phyloP scores from a whole-genome alignment of 2,113 vertebrate genomes.

The Gobius niger region DNA sequence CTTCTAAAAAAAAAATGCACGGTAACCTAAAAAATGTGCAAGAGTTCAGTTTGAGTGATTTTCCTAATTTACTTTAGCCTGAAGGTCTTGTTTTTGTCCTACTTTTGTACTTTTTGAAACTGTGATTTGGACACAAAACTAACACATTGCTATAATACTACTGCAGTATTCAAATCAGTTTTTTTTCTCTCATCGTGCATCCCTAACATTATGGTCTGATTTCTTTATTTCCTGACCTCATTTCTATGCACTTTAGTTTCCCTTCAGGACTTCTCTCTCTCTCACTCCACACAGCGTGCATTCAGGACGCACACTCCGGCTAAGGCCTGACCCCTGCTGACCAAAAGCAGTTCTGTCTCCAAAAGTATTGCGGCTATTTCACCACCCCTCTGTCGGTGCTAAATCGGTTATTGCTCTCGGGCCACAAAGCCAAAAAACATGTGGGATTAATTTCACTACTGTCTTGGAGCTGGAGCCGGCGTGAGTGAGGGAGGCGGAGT shows the following conservation, averaged over 20 bases:
- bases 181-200: too few species aligned
- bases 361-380: conserved; percentile 49
- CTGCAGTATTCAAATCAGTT: too few species aligned
- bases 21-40: not conserved
- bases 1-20: not conserved
- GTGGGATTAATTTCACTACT: conserved; percentile 23
- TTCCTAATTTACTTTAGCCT: too few species aligned
- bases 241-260: conserved; percentile 33
- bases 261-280: conserved; percentile 11
- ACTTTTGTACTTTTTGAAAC: too few species aligned
- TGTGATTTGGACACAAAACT: too few species aligned
- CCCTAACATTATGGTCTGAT: too few species aligned
- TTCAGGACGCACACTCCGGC: conserved; percentile 45
- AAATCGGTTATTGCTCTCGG: conserved; percentile 51
- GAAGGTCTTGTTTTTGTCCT: too few species aligned
- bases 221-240: conserved; percentile 27
- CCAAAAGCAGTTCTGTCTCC: conserved; percentile 60
- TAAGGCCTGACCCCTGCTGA: conserved; percentile 74
- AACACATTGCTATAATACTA: too few species aligned
- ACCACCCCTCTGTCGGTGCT: conserved; percentile 42
- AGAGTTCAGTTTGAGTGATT: too few species aligned
- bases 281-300: conserved; percentile 35
- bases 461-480: conserved; percentile 19
- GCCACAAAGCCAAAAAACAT: conserved; percentile 21
- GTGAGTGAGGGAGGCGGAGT: conserved; percentile 17